These are phyloP conservation scores for Paramormyrops kingsleyae DNA, from an alignment of 2,113 vertebrate genomes.

Conservation along the genomic window DNA sequence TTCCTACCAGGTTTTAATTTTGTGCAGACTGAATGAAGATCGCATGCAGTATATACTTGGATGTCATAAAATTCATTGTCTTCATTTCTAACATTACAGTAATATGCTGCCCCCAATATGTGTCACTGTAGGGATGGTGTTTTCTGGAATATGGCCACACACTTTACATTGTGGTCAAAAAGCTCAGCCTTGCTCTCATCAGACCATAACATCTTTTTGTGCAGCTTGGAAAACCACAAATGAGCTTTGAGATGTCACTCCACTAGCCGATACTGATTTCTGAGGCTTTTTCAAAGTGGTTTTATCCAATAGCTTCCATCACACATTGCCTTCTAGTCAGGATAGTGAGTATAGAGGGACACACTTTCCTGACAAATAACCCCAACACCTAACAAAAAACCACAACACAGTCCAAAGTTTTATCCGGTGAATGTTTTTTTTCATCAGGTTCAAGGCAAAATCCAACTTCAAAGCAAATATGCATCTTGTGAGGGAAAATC, in stretches of 20 bases:
- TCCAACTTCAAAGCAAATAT: background rate
- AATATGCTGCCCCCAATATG: background rate
- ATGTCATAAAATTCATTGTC: background rate
- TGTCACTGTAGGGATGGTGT: background rate
- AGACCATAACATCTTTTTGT: no score
- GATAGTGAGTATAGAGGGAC: no score
- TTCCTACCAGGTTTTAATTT: no score
- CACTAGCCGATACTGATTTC: background rate
- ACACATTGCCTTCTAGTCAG: background rate
- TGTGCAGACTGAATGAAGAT: no score
- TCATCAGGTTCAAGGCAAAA: background rate
- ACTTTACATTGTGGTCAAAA: background rate
- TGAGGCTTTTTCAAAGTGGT: background rate
- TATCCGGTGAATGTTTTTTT: background rate
- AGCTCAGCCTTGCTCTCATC: background rate
- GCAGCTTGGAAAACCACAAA: background rate
- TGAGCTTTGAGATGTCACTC: background rate
- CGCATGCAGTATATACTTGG: background rate
- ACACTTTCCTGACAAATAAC: no score
- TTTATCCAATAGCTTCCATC: background rate
- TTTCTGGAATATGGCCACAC: background rate
- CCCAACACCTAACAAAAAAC: background rate
- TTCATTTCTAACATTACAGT: slow-evolving; percentile 24
- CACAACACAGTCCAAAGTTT: background rate
- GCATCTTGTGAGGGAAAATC: background rate